Evolutionary conservation across 2,797 vertebrate species (phyloP).

Genomic region (Peromyscus melanophrys): DNA sequence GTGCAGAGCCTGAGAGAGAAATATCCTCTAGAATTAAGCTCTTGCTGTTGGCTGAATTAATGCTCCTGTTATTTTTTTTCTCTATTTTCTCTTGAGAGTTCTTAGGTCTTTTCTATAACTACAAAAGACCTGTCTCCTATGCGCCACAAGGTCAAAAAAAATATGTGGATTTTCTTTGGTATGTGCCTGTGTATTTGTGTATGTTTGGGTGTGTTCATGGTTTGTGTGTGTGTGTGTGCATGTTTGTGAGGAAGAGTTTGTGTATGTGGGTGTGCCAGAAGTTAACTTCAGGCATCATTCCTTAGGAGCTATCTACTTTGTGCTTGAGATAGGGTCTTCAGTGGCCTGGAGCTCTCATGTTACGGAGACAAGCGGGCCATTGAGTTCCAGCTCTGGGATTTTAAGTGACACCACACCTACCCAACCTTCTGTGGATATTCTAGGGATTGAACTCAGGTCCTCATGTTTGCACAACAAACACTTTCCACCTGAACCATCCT

Average conservation of each 20-base stretch:
- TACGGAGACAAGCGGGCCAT: not conserved
- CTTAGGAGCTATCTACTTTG: not conserved
- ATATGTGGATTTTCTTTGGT: not conserved
- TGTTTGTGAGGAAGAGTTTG: not conserved
- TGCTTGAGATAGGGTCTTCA: not conserved
- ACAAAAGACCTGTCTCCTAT: not conserved
- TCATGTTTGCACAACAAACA: not conserved
- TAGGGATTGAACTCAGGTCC: not conserved
- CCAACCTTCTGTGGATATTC: not conserved
- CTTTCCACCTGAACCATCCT: not conserved
- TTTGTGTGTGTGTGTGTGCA: not conserved
- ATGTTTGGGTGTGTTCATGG: not conserved
- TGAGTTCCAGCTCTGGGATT: not conserved
- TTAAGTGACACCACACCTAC: not conserved
- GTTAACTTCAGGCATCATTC: not conserved
- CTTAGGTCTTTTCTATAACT: not conserved
- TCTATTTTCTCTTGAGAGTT: constrained; percentile 24
- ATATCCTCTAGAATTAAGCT: constrained; percentile 14
- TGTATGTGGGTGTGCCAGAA: not conserved
- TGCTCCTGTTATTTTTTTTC: not conserved
- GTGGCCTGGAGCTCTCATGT: not conserved
- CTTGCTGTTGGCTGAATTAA: constrained; percentile 53
- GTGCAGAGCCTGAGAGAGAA: not conserved
- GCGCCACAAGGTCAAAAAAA: not conserved
- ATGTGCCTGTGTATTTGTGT: not conserved